Evolutionary conservation across 2,113 vertebrate species (phyloP).

Genomic region (Asarcornis scutulata): DNA sequence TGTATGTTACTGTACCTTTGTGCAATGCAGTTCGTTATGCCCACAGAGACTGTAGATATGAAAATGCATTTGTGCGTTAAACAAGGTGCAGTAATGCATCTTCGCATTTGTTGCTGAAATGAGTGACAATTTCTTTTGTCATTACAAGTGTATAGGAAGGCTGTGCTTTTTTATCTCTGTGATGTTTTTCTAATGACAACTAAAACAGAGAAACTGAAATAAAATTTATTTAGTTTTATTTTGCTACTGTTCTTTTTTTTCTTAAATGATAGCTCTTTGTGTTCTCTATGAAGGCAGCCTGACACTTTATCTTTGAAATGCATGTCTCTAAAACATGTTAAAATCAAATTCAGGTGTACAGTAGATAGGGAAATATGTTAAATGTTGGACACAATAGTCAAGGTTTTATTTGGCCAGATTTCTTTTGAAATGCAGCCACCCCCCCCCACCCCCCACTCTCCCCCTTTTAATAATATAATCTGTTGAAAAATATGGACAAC

Average conservation of each 20-base stretch:
- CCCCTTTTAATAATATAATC: background rate
- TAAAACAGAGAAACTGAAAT: background rate
- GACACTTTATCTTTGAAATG: background rate
- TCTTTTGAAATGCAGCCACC: background rate
- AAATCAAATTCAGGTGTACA: background rate
- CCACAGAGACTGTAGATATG: background rate
- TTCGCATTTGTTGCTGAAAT: background rate
- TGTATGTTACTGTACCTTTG: background rate
- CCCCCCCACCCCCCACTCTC: rapidly evolving
- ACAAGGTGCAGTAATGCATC: background rate
- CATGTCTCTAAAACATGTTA: background rate
- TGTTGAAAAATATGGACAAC: background rate
- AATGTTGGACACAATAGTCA: background rate
- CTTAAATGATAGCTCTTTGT: background rate
- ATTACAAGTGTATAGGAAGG: background rate
- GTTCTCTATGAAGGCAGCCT: background rate
- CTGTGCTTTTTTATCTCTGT: background rate
- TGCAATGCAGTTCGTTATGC: background rate
- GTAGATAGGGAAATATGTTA: background rate
- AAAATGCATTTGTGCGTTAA: background rate
- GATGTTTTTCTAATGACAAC: background rate
- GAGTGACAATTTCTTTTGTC: background rate
- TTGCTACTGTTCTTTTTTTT: background rate
- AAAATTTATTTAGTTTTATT: background rate
- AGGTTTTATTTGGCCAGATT: background rate